phyloP scores from a whole-genome alignment of 2,888 invertebrate species.

The Eugnorisma glareosa region DNA sequence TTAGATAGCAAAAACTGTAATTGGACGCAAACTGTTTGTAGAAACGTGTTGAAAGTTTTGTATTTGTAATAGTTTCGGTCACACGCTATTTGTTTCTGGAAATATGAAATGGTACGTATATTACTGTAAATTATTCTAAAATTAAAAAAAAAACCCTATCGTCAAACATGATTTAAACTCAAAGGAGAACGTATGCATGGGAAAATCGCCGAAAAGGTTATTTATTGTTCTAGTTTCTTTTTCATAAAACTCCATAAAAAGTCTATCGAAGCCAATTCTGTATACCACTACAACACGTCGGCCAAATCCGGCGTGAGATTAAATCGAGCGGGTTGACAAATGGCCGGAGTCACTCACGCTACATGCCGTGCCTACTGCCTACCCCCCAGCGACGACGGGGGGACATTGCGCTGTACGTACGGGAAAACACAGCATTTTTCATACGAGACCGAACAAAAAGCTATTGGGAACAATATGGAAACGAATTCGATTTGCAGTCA shows the following conservation, averaged over 20 bases:
- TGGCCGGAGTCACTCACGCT: constrained; percentile 68
- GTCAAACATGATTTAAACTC: not conserved
- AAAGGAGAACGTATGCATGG: not conserved
- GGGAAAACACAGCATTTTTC: constrained; percentile 51
- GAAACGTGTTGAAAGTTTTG: constrained; percentile 37
- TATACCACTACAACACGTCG: constrained; percentile 62
- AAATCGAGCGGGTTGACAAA: constrained; percentile 72
- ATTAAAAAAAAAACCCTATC: not conserved
- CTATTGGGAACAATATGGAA: constrained; percentile 24
- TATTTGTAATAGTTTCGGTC: constrained; percentile 30
- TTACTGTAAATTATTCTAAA: not conserved
- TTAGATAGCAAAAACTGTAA: constrained; percentile 34
- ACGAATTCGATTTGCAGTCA: constrained; percentile 39
- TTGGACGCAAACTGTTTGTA: constrained; percentile 28
- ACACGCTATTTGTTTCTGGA: constrained; percentile 16
- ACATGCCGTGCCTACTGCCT: constrained; percentile 67
- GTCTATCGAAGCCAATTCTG: constrained; percentile 54
- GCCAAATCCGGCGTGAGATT: constrained; percentile 64
- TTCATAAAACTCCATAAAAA: not conserved
- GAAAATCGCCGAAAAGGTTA: not conserved
- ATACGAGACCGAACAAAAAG: constrained; percentile 25
- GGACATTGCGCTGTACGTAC: constrained; percentile 22
- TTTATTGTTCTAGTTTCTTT: not conserved
- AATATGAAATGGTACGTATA: constrained; percentile 17
- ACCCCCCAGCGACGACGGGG: constrained; percentile 31